These are phyloP conservation scores for Clarias gariepinus DNA, from an alignment of 2,113 vertebrate species.

Conservation along the genomic window DNA sequence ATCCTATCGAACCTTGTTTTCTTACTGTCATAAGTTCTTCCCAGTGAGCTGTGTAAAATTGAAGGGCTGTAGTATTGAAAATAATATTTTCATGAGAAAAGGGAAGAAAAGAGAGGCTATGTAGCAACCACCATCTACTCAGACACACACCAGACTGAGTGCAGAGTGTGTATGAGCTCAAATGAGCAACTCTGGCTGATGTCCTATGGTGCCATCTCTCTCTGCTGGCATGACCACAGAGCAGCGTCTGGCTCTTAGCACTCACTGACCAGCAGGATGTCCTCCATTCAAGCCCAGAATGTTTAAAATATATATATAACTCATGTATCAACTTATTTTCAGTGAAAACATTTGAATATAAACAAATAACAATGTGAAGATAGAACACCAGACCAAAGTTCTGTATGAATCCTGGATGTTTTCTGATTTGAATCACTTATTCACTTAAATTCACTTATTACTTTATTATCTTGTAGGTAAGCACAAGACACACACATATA, in stretches of 20 bases:
- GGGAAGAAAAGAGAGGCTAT: background rate
- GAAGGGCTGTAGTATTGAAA: background rate
- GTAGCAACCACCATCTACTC: background rate
- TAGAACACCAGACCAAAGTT: too few relatives aligned
- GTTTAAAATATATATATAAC: background rate
- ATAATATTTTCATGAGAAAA: background rate
- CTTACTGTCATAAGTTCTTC: background rate
- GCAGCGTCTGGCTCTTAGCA: conserved; percentile 21
- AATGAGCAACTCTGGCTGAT: conserved; percentile 17
- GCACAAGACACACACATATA: background rate
- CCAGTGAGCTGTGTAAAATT: background rate
- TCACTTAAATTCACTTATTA: background rate
- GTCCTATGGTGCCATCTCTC: conserved; percentile 8
- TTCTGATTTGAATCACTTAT: background rate
- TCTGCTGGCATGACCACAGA: conserved; percentile 30
- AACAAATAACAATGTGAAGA: background rate
- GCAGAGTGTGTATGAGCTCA: conserved; percentile 2
- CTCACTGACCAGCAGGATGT: conserved; percentile 28
- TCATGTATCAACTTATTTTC: background rate
- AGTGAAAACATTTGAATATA: background rate
- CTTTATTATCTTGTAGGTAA: background rate
- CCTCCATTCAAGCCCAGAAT: conserved; percentile 9
- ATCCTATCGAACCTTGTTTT: background rate
- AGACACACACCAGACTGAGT: background rate
- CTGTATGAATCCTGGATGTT: background rate